A percentile compares a stretch with the other conserved stretches of the same genome.
Conservation (phyloP, 2,888 invertebrate genomes). For the Phalangium opilio region DNA sequence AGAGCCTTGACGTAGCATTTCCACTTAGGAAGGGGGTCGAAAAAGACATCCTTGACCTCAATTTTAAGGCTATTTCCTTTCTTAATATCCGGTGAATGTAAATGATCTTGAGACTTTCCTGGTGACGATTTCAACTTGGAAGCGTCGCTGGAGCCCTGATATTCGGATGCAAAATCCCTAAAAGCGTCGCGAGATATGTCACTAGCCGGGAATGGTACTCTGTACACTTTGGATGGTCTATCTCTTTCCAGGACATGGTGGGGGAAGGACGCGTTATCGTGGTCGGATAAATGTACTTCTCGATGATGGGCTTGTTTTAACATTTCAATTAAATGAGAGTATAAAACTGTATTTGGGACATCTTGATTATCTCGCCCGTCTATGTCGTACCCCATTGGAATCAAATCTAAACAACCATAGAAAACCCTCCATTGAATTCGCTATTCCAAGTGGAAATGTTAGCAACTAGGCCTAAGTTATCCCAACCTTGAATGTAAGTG, state of each 20-base stretch:
- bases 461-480: too few relatives aligned
- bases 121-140: too few relatives aligned
- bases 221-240: constrained; percentile 7
- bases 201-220: not conserved
- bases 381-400: not conserved
- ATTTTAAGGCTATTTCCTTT: constrained; percentile 20
- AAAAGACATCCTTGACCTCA: constrained; percentile 17
- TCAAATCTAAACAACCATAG: too few relatives aligned
- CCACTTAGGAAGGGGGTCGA: constrained; percentile 36
- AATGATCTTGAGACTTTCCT: too few relatives aligned
- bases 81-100: too few relatives aligned
- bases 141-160: too few relatives aligned
- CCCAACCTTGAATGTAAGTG: constrained; percentile 44
- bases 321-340: constrained; percentile 27
- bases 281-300: constrained; percentile 26
- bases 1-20: constrained; percentile 49
- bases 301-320: constrained; percentile 25
- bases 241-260: constrained; percentile 24
- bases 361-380: constrained; percentile 9
- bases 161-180: too few relatives aligned
- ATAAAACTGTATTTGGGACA: constrained; percentile 26
- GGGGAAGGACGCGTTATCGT: constrained; percentile 36
- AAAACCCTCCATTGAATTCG: too few relatives aligned
- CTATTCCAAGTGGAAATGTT: too few relatives aligned
- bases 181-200: too few relatives aligned